Evolutionary conservation across 2,888 invertebrate genomes (phyloP), one percentile per base, ranked within the genome.

Genomic region (Gastracanthus pulcherrimus): DNA sequence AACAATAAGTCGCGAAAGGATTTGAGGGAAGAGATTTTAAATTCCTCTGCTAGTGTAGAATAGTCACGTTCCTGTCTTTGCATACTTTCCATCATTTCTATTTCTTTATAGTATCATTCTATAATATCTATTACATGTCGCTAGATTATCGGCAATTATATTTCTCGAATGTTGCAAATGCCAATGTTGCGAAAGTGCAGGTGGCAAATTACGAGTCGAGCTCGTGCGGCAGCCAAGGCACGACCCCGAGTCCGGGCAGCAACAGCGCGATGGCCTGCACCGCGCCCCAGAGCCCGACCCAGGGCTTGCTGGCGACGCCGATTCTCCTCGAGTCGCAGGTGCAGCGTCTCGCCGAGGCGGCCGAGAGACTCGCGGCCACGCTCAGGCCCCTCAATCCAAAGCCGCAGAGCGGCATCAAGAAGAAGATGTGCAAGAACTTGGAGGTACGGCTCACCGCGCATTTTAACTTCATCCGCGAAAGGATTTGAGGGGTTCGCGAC

Each of bases 351-450:
- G 96, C 97, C 0, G 94, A 95, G 69, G 96, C 97, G 0, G 98
- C 98, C 0, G 96, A 96, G 87, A 94, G 95, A 86, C 94, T 98
- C 74, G 96, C 96, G 84, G 94, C 95, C 85, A 96, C 96, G 86
- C 92, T 98, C 86, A 97, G 98, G 4, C 95, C 96, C 82, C 94
- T 97, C 82, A 97, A 98, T 89, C 97, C 98, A 2, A 96, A 97
- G 89, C 96, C 97, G 0, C 96, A 96, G 89, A 98, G 97, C 87
- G 98, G 97, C 87, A 98, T 98, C 91, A 98, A 98, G 93, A 94
- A 93, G 87, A 96, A 96, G 90, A 96, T 98, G 91, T 97, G 97
- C 88, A 97, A 97, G 89, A 98, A 98, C 89, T 92, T 98, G 86
- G 97, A 98, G 93, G 95, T 95, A 89, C 41, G 41, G 41, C n/a